Conservation (phyloP, 2,888 invertebrate genomes). For the Pandemis corylana region DNA sequence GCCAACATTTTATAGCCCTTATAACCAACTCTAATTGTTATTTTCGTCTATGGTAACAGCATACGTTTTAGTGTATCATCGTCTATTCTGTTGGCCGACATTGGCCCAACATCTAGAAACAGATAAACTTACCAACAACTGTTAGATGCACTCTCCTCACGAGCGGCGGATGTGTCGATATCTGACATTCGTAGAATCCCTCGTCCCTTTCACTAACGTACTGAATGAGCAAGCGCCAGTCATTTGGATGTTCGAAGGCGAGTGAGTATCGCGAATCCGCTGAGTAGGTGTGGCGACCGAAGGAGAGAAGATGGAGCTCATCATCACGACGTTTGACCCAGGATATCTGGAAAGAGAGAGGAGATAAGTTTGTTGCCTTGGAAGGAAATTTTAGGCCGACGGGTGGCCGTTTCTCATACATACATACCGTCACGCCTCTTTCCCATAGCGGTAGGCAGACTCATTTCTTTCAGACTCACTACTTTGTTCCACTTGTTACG, state of each 20-base stretch:
- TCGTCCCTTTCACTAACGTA: conserved; percentile 90
- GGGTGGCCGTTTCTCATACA: too few species aligned
- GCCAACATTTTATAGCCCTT: too few species aligned
- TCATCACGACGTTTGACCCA: conserved; percentile 89
- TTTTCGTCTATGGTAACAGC: too few species aligned
- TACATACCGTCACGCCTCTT: too few species aligned
- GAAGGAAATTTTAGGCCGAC: not conserved
- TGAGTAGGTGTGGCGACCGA: conserved; percentile 87
- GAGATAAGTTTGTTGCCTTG: not conserved
- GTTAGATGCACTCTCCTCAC: conserved; percentile 88
- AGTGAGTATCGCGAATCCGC: conserved; percentile 88
- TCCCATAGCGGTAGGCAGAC: too few species aligned
- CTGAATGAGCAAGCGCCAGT: conserved; percentile 90
- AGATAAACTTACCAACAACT: conserved; percentile 87
- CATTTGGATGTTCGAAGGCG: conserved; percentile 89
- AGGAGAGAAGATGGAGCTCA: conserved; percentile 88
- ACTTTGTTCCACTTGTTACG: too few species aligned
- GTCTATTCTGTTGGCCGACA: too few species aligned
- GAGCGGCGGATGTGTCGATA: conserved; percentile 91
- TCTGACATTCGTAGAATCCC: conserved; percentile 92
- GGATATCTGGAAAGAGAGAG: conserved; percentile 79
- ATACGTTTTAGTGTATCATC: too few species aligned
- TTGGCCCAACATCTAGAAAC: too few species aligned
- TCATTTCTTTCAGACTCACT: too few species aligned
- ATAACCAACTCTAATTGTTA: too few species aligned